Base-by-base conservation (phyloP, 2,888 invertebrate species). In the Helicoverpa assulta region DNA sequence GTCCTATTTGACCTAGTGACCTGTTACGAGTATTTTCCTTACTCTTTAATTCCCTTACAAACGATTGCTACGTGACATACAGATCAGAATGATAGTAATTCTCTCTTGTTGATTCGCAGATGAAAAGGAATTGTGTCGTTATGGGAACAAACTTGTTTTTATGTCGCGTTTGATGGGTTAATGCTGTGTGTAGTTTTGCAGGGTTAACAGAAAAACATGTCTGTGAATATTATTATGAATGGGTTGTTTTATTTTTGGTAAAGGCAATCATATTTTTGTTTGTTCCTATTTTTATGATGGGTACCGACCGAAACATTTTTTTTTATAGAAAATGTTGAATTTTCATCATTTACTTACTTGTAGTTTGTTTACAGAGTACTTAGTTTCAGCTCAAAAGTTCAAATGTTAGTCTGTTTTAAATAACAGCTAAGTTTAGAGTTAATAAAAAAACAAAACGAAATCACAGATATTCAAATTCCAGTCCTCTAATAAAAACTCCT, bases 1-100 rank as follows among this genome's bases (percentile, higher is more conserved):
- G n/a, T 33, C 0, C 0, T 18, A 29, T 52, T 26, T 82, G 73
- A 80, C 76, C 82, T 70, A 82, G 64, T 82, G 70, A 80, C 80
- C 82, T 67, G 12, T 54, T 40, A 18, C 19, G 40, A 29, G 40
- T 62, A 62, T 79, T 74, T 73, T 64, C 58, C 60, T 70, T 63
- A 58, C 54, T 63, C 56, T 50, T 63, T 67, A 55, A 57, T 77
- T 63, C 47, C 37, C 8, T 21, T 40, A 47, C 47, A n/a, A 52
- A 50, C 63, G 47, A 57, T 70, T 64, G n/a, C 60, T 65, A 70
- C 54, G 76, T 66, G 61, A 51, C 37, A 55, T 5, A n/a, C 5
- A 19, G 10, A 62, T 50, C 16, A 19, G 66, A 75, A 66, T 66
- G 51, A 77, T 67, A 40, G 76, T 66, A 64, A 78, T 77, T n/a